A percentile compares a stretch with the other conserved stretches of the same genome.
Evolutionary conservation across 2,797 vertebrate species (phyloP).

Genomic region (Mastacembelus armatus): DNA sequence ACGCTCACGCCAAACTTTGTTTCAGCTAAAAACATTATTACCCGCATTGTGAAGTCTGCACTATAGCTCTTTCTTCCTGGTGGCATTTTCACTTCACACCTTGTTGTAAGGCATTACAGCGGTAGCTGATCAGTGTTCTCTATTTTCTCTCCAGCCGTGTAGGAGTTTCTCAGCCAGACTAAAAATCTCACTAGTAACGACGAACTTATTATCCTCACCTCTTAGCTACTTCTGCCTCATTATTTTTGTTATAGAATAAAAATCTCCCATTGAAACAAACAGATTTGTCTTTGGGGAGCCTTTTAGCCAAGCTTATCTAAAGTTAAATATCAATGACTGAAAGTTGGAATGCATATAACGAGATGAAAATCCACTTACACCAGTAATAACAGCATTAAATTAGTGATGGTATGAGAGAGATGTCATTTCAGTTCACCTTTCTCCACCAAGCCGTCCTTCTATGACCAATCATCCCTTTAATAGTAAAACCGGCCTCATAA

Average conservation of each 20-base stretch:
- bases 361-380: slow-evolving; percentile 60
- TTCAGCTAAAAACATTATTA: no score
- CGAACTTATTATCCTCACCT: slow-evolving; percentile 54
- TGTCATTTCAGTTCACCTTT: slow-evolving; percentile 59
- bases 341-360: slow-evolving; percentile 41
- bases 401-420: slow-evolving; percentile 50
- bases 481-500: slow-evolving; percentile 59
- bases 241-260: slow-evolving; percentile 58
- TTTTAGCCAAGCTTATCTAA: slow-evolving; percentile 40
- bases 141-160: slow-evolving; percentile 13
- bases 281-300: slow-evolving; percentile 29
- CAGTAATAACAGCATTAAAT: slow-evolving; percentile 62
- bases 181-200: slow-evolving; percentile 48
- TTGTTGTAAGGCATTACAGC: slow-evolving; percentile 36
- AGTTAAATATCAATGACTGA: slow-evolving; percentile 68
- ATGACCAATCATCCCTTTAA: slow-evolving; percentile 57
- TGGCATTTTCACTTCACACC: no score
- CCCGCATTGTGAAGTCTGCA: no score
- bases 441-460: slow-evolving; percentile 52
- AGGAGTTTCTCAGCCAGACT: slow-evolving; percentile 25
- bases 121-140: slow-evolving; percentile 39
- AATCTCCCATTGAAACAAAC: slow-evolving; percentile 49
- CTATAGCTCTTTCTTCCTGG: no score
- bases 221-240: slow-evolving; percentile 45
- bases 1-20: no score